Base-by-base conservation (phyloP, 1,140 invertebrate species). In the Myzus persicae region DNA sequence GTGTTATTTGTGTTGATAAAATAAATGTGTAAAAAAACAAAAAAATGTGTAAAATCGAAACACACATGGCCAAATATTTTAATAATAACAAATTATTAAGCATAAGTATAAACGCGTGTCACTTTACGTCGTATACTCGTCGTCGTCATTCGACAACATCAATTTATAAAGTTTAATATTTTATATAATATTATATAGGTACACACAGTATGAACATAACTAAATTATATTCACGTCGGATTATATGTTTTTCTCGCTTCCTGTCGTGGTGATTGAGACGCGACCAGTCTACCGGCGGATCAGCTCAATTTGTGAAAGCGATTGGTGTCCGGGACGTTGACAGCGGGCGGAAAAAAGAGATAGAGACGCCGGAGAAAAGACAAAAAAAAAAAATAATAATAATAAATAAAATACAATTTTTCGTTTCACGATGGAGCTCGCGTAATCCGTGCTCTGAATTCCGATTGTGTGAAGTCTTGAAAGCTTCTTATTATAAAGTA, bases 401-500 rank as follows among this genome's bases (percentile, higher is more conserved):
- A 67, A 67, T n/a, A 67, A 67, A 67, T 67, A 67, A 67, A 67
- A 67, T 67, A 76, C 4, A n/a, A 76, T 76, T 76, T n/a, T 76
- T 76, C 59, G 59, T 76, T 67, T 76, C 59, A 18, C 59, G 59
- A 5, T 1, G 59, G 14, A n/a, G 59, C 59, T 67, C 59, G 59
- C 59, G 59, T 76, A 76, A 76, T 76, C 59, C 59, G 31, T 76
- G 59, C 59, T 76, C n/a, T n/a, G 59, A 76, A 76, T 76, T 76
- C 59, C 59, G 14, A 76, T 76, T 76, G 59, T 76, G n/a, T n/a
- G 59, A 76, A 76, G 59, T 76, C 59, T 31, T 18, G 59, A 76
- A 76, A 76, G 59, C 59, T 76, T 76, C 59, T 76, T 76, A 76
- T 76, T 76, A 76, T 76, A 76, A 76, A 76, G 59, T 76, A 76